These are phyloP conservation scores for Oryctes rhinoceros DNA, from an alignment of 1,140 invertebrate genomes.

Conservation along the genomic window DNA sequence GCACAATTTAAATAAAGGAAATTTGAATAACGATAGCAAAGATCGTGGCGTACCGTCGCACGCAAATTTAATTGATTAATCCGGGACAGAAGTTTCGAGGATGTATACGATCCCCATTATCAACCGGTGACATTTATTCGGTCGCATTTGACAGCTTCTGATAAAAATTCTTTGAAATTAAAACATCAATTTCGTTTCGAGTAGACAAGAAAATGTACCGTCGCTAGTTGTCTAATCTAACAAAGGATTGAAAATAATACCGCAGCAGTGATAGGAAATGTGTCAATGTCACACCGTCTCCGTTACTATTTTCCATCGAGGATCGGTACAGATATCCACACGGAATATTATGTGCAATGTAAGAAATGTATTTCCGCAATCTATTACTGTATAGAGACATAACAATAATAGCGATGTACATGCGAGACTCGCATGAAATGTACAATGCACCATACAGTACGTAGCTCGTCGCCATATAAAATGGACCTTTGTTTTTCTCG, in stretches of 20 bases:
- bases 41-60: no score
- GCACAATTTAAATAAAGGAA: no score
- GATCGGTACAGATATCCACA: no score
- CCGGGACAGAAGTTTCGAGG: no score
- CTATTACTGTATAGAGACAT: not conserved
- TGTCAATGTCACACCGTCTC: conserved; percentile 24
- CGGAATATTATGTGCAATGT: not conserved
- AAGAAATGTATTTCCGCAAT: not conserved
- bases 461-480: not conserved
- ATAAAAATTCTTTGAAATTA: no score
- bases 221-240: not conserved
- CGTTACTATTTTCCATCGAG: not conserved
- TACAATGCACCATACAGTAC: not conserved
- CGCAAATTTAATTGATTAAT: no score
- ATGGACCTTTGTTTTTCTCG: not conserved
- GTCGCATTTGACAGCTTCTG: no score
- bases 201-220: no score
- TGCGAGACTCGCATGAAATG: not conserved
- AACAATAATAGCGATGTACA: not conserved
- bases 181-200: no score
- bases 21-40: no score
- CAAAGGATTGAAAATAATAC: conserved; percentile 33
- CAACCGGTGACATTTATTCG: no score
- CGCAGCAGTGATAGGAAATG: conserved; percentile 2
- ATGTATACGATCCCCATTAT: no score